Base-by-base conservation (phyloP, 2,113 vertebrate genomes). In the Gnathonemus longibarbis region DNA sequence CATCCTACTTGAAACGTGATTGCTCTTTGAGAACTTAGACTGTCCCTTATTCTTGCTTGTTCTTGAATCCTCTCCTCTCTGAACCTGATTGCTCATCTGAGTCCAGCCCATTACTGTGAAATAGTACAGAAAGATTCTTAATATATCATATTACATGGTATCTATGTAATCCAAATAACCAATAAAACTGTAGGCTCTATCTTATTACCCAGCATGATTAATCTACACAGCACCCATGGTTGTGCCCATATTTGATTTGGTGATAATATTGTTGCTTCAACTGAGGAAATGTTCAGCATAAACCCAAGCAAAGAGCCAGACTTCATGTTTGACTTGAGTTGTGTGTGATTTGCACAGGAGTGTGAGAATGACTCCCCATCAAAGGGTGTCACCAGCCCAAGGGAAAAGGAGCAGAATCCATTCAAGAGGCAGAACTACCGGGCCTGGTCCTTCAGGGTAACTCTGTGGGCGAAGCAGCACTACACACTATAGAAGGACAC, bases 401-500 rank as follows among this genome's bases (percentile, higher is more conserved):
- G 94, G 90, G 91, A 92, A n/a, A 90, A 92, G 1, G 3, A 90
- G 58, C 96, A 95, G 94, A 96, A 95, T 62, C 95, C 96, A 31
- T 96, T 99, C 80, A 92, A 88, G 89, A 94, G 96, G 58, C 95
- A 95, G 93, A 98, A 95, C 93, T 94, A 97, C 89, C 96, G 97
- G 93, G 98, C 98, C 0, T 89, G 96, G 90, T 99, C 98, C 49
- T 98, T 98, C 91, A 95, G 97, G 97, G 98, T 99, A 95, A 97
- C 19, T 42, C 31, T 8, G 46, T n/a, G 84, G 21, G 24, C 24
- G 1, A 27, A n/a, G 42, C 15, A 84, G 35, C 45, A 48, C 83
- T 27, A 8, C 45, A 27, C 46, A 27, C 84, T 87, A 9, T 17
- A 46, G 42, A 24, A 31, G 27, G 50, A 45, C 31, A 83, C 31